Percentiles rank a stretch among this genome's conserved stretches.
These are phyloP conservation scores for Orthonyx spaldingii DNA, from an alignment of 2,113 vertebrate genomes.

Conservation along the genomic window DNA sequence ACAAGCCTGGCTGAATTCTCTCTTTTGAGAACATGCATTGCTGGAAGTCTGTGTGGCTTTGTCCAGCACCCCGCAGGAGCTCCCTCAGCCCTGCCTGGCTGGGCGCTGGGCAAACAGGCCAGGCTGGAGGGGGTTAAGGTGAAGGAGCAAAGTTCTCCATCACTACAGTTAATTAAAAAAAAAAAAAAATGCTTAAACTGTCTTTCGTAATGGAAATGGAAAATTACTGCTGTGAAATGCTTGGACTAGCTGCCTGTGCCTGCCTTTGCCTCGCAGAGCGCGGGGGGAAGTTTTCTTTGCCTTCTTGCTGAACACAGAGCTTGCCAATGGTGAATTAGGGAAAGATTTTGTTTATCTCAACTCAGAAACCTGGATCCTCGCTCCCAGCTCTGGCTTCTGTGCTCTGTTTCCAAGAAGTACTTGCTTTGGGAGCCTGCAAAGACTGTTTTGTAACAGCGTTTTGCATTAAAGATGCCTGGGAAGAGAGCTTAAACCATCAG, in stretches of 20 bases:
- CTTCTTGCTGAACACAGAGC: not conserved
- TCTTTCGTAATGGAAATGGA: not conserved
- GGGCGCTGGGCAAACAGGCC: not conserved
- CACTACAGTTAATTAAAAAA: not conserved
- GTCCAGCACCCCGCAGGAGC: not conserved
- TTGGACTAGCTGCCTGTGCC: not conserved
- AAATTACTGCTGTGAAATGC: not conserved
- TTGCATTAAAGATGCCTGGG: conserved; percentile 5
- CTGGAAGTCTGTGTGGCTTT: not conserved
- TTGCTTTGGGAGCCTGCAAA: conserved; percentile 10
- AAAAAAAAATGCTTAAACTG: not conserved
- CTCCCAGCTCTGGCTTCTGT: not conserved
- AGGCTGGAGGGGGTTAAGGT: not conserved
- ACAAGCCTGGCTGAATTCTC: not conserved
- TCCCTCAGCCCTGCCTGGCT: not conserved
- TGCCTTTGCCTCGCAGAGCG: not conserved
- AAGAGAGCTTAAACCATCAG: not conserved
- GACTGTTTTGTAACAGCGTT: conserved; percentile 27
- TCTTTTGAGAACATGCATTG: not conserved
- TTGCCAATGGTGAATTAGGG: conserved; percentile 18
- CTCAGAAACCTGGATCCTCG: not conserved
- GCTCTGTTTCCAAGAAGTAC: not conserved
- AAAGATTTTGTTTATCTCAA: conserved; percentile 12
- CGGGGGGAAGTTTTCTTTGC: not conserved
- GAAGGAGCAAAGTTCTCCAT: not conserved